Evolutionary conservation across 2,797 vertebrate species (phyloP).

Genomic region (Xerus rutilus): DNA sequence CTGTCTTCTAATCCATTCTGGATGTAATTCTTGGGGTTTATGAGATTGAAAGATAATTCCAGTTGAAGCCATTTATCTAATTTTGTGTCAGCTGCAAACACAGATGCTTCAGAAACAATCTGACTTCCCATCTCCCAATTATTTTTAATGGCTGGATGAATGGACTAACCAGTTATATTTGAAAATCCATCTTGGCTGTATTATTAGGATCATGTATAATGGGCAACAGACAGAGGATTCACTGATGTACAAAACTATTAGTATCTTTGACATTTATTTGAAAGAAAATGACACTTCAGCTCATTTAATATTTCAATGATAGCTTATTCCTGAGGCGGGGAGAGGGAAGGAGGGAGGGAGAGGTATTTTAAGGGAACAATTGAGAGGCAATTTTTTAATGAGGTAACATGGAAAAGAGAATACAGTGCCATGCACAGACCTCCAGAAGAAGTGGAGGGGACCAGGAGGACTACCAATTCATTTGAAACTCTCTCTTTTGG

Average conservation of each 20-base stretch:
- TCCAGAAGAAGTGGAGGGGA: background rate
- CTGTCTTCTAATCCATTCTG: background rate
- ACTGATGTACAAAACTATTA: conserved; percentile 59
- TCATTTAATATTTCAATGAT: conserved; percentile 50
- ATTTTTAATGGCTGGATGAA: conserved; percentile 69
- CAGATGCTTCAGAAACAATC: conserved; percentile 41
- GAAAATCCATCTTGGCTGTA: conserved; percentile 59
- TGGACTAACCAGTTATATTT: background rate
- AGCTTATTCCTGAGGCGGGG: background rate
- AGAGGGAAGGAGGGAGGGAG: too few relatives aligned
- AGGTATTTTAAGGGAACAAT: conserved; percentile 44
- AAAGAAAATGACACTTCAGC: background rate
- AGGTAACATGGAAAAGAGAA: background rate
- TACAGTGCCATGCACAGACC: background rate
- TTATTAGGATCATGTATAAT: background rate
- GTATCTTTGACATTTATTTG: conserved; percentile 58
- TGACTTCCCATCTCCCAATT: conserved; percentile 33
- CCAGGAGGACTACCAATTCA: background rate
- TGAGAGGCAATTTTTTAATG: background rate
- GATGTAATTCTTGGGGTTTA: background rate
- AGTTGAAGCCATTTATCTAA: conserved; percentile 9
- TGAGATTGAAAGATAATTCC: conserved; percentile 35
- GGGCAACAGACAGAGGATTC: background rate
- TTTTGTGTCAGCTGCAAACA: conserved; percentile 62
- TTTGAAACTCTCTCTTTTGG: background rate